Conservation (phyloP, 2,888 invertebrate species). For the Prionchulus punctatus region DNA sequence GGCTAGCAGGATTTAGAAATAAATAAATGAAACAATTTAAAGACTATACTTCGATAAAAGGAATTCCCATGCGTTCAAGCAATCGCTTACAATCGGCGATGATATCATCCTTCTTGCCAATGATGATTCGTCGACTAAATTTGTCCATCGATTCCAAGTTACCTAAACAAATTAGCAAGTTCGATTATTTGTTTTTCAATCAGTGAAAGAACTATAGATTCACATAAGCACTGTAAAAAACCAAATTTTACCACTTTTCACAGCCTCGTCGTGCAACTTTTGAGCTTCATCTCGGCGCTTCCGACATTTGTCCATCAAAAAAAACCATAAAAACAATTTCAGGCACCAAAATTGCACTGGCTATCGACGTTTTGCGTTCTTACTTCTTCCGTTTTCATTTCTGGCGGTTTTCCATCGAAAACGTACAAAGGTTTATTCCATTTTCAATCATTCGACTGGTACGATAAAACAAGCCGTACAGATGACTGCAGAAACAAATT, state of each 20-base stretch:
- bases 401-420: conserved; percentile 96
- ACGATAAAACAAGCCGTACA: conserved; percentile 95
- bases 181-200: neutral
- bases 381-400: conserved; percentile 54
- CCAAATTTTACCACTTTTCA: conserved; percentile 67
- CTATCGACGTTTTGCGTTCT: no score
- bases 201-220: no score
- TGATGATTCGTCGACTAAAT: conserved; percentile 75
- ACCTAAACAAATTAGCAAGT: no score
- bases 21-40: neutral
- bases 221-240: no score
- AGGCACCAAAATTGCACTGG: no score
- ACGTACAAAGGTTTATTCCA: conserved; percentile 97
- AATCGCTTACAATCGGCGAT: conserved; percentile 76
- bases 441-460: conserved; percentile 88
- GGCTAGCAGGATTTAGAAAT: neutral
- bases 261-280: conserved; percentile 75
- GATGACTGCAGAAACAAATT: conserved; percentile 50
- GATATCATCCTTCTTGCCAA: conserved; percentile 54
- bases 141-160: conserved; percentile 80
- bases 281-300: conserved; percentile 83
- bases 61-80: conserved; percentile 79
- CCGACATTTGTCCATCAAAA: conserved; percentile 68
- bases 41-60: conserved; percentile 57
- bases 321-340: no score